Base-by-base conservation (phyloP, 35 echinoderm and acorn worm species). In the Hemicentrotus pulcherrimus region DNA sequence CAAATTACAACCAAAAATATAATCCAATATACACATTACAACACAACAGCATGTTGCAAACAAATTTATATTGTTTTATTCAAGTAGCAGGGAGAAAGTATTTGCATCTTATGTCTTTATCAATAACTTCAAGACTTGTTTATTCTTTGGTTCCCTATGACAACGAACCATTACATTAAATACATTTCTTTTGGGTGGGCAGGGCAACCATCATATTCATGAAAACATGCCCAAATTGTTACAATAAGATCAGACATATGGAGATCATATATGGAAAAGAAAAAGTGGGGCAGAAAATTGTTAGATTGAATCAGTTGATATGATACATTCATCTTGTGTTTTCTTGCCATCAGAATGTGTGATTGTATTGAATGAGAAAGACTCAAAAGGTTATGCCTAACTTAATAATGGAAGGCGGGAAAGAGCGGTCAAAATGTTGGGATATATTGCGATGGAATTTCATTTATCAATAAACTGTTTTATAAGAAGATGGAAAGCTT, bases 261-360 rank as follows among this genome's bases (percentile, higher is more conserved):
- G 65, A 78, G 65, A 78, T 78, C 65, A 28, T 30, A 78, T 78
- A 78, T 28, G 65, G 19, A n/a, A 8, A 3, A 28, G 22, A n/a
- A 41, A 78, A 78, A 78, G 65, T 78, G 65, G 65, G 65, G 65
- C 65, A 78, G 65, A 78, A 78, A n/a, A 7, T 78, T 22, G 65
- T n/a, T n/a, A 28, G 65, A 78, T 78, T 78, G 65, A n/a, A n/a
- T 78, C 65, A 78, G 65, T 78, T 78, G 65, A n/a, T 78, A 55
- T 10, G 10, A 41, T 41, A 55, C 15, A 55, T 55, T 55, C 50
- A 55, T 55, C 50, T 55, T 0, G 10, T 55, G 50, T 55, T 55
- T 55, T 55, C 50, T 55, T 55, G 50, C 11, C 15, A 55, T 55
- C 50, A 55, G 50, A 10, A 55, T 55, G 9, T 15, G 50, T n/a